Base-by-base conservation (phyloP, 2,888 invertebrate genomes). In the Machimus rusticus region DNA sequence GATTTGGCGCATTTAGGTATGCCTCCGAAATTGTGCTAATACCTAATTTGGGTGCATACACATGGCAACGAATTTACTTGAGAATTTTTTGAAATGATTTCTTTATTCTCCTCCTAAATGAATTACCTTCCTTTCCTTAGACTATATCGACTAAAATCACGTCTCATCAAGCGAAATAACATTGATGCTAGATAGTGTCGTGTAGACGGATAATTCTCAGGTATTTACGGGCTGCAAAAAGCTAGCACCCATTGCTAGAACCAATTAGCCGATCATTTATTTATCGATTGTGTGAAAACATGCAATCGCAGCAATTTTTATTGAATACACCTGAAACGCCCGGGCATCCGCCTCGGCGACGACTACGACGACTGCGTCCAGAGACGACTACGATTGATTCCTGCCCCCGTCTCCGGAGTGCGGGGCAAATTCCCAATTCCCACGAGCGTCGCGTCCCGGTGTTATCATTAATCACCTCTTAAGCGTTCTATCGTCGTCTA, bases 231-330 rank as follows among this genome's bases (percentile, higher is more conserved):
- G 23, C 66, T 66, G 66, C 66, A 66, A 66, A 66, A 66, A 66
- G 28, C 28, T 23, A 28, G 23, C 23, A 23, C 66, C 57, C 57
- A 57, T n/a, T 57, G 76, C 5, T 34, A 78, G 23, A 43, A 28
- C 39, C 28, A 78, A 78, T 78, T 78, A 78, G 39, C 46, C 78
- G 78, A 78, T 43, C 78, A 78, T 78, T 78, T 78, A 78, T 78
- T 78, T 78, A 78, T 78, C 78, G 78, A 78, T 78, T 78, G 78
- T 78, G 78, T 78, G 78, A 78, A 78, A 78, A 46, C 78, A 78
- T 23, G 78, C 78, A 78, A 78, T 78, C 43, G 78, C n/a, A 76
- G 16, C 76, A 76, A 76, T 76, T 76, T 76, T 76, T 76, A 76
- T 76, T 76, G 76, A n/a, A 76, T 66, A 66, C 12, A 66, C 66